Base-by-base conservation (phyloP, 2,888 invertebrate genomes). In the Boloria euphrosyne region DNA sequence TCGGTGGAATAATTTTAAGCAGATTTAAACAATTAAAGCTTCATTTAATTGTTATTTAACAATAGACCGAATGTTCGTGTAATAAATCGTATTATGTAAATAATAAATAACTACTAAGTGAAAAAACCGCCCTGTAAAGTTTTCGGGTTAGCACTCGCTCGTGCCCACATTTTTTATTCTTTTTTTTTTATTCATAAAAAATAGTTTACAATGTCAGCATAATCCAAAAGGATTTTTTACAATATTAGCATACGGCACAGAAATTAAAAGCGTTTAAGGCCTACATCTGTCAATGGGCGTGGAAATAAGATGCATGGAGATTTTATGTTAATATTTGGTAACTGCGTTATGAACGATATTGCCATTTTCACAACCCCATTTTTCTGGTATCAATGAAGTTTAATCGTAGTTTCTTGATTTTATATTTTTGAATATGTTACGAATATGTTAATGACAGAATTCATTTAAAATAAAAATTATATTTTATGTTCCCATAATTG, bases 111-210 rank as follows among this genome's bases (percentile, higher is more conserved):
- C 79, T 76, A 22, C 71, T 76, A 59, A 65, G 13, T 50, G 65
- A 65, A 70, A 59, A 62, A 60, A 53, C 38, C 51, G 60, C 59
- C 55, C 66, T 31, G 16, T 65, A 59, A 49, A 58, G 63, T 64
- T 64, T 67, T 59, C 55, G 38, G 69, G 76, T 71, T 76, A 75
- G 72, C 66, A 43, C 31, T 46, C 73, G 73, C 90, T 84, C 89
- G 88, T 90, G 90, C 89, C 89, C 88, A 85, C 82, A 75, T 75
- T 84, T 89, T n/a, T n/a, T n/a, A n/a, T n/a, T n/a, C n/a, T n/a
- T n/a, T n/a, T 88, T 88, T 86, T 82, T 73, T 64, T 62, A 68
- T 73, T 70, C 52, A 75, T 60, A 84, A 83, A 86, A 57, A 83
- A 76, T 78, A 78, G 76, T 83, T 83, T 73, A 79, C 75, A 77